Percentiles rank a stretch among this genome's conserved stretches.
These are phyloP conservation scores for Grammomys dolichurus DNA, from an alignment of 2,113 vertebrate species.

Conservation along the genomic window DNA sequence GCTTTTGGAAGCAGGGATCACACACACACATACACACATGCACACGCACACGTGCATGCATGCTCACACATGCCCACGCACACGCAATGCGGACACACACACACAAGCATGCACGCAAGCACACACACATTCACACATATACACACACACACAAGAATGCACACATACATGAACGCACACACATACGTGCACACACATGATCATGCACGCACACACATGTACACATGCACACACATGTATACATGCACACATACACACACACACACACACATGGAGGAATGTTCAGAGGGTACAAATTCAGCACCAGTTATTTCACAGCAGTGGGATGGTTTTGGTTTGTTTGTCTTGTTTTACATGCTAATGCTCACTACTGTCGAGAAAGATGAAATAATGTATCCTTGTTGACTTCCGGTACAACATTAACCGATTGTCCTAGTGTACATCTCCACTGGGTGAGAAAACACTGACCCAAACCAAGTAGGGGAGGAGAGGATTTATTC, in stretches of 20 bases:
- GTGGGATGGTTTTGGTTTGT: background rate
- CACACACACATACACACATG: background rate
- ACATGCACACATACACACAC: background rate
- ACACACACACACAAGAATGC: too few relatives aligned
- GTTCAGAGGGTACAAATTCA: background rate
- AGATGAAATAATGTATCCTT: background rate
- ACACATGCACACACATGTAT: background rate
- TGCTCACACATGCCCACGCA: too few relatives aligned
- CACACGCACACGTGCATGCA: too few relatives aligned
- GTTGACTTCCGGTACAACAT: background rate
- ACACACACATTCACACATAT: too few relatives aligned
- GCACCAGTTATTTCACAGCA: background rate
- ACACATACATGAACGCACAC: too few relatives aligned
- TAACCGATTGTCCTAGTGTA: background rate
- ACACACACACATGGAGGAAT: background rate
- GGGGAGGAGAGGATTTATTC: background rate
- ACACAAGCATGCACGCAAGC: too few relatives aligned
- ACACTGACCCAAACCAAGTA: background rate
- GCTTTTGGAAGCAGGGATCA: slow-evolving; percentile 41
- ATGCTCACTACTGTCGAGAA: background rate
- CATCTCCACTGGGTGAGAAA: background rate
- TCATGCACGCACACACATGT: background rate
- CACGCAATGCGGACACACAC: too few relatives aligned
- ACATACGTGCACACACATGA: too few relatives aligned
- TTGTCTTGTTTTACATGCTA: background rate